Evolutionary conservation across 2,888 invertebrate genomes (phyloP).

Genomic region (Halictus quadricinctus): DNA sequence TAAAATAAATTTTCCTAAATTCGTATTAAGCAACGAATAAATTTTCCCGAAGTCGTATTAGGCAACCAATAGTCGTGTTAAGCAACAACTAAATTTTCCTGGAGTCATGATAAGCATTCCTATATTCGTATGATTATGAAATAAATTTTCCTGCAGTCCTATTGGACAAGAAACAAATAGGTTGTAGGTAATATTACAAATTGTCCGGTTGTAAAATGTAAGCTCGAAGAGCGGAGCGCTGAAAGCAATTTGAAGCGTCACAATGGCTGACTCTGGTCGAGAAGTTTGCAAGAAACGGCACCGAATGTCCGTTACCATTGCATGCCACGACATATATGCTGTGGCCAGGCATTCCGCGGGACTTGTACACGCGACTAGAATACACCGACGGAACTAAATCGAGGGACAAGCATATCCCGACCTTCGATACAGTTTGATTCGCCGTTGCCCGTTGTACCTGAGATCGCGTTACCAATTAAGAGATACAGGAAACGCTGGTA

Average conservation of each 20-base stretch:
- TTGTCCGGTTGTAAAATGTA: not conserved
- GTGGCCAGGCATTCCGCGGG: conserved; percentile 31
- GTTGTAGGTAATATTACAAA: not conserved
- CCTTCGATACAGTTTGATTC: conserved; percentile 72
- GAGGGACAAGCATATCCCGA: conserved; percentile 60
- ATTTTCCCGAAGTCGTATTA: no score
- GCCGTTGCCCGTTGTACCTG: conserved; percentile 52
- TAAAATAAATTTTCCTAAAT: no score
- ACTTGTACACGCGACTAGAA: conserved; percentile 47
- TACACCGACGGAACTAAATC: conserved; percentile 35
- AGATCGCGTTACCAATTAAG: conserved; percentile 73
- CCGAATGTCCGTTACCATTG: conserved; percentile 14
- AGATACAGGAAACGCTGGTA: conserved; percentile 71
- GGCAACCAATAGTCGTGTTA: no score
- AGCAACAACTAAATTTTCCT: no score
- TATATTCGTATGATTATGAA: not conserved
- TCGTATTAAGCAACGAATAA: no score
- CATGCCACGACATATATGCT: not conserved
- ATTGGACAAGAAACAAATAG: not conserved
- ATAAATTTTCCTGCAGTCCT: not conserved
- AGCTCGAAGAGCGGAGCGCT: not conserved
- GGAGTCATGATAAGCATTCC: no score
- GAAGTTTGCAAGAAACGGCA: conserved; percentile 13
- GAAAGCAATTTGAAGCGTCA: not conserved
- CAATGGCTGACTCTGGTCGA: not conserved